These are phyloP conservation scores for Centrocercus urophasianus DNA, from an alignment of 2,113 vertebrate genomes.

Conservation along the genomic window DNA sequence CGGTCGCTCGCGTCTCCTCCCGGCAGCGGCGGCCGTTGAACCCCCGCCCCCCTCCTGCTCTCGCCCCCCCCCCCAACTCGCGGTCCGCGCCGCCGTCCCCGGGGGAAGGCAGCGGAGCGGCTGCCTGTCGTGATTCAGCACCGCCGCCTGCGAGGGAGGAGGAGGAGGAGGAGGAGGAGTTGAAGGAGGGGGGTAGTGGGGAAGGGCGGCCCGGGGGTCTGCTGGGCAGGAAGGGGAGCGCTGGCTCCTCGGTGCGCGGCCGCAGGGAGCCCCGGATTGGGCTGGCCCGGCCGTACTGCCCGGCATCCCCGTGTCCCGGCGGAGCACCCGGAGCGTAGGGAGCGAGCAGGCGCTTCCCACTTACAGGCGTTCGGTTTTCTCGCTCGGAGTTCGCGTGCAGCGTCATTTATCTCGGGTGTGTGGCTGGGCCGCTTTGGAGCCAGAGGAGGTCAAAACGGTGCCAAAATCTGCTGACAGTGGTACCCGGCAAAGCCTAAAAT, in stretches of 20 bases:
- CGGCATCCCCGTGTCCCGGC: too few relatives aligned
- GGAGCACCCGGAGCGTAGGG: not conserved
- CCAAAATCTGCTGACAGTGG: not conserved
- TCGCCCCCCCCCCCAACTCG: too few relatives aligned
- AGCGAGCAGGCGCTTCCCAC: not conserved
- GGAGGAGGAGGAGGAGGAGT: not conserved
- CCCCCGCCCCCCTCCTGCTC: not conserved
- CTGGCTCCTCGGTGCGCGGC: too few relatives aligned
- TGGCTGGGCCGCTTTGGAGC: not conserved
- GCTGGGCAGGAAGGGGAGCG: too few relatives aligned
- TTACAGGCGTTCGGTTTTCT: not conserved
- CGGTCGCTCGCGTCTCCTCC: too few relatives aligned
- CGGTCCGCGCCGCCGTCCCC: not conserved
- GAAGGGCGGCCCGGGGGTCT: not conserved
- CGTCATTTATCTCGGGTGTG: fast-evolving
- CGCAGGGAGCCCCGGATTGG: not conserved
- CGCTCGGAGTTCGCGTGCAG: fast-evolving
- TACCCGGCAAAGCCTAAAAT: not conserved
- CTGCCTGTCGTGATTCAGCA: slow-evolving; percentile 58
- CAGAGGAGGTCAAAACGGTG: not conserved
- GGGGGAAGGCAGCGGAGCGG: not conserved
- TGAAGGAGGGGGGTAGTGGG: not conserved
- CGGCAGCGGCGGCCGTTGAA: too few relatives aligned
- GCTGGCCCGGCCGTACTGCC: too few relatives aligned
- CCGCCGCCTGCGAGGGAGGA: not conserved